phyloP scores from a whole-genome alignment of 2,797 vertebrate species.

The Toxotes lorentzi region DNA sequence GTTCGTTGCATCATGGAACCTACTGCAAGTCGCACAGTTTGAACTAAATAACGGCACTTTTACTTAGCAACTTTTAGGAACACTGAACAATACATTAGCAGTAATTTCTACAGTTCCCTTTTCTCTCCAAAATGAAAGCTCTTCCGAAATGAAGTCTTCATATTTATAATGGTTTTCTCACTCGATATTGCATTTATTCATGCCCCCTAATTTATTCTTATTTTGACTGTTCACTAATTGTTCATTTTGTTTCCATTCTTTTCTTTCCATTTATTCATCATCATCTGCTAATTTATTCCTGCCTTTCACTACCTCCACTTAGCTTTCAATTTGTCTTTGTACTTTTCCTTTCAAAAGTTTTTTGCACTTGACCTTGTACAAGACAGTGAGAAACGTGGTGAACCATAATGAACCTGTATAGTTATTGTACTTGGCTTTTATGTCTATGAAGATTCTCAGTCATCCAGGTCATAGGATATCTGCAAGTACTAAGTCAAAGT shows the following conservation, averaged over 20 bases:
- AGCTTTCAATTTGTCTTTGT: slow-evolving; percentile 51
- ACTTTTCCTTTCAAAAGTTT: slow-evolving; percentile 54
- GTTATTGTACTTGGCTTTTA: slow-evolving; percentile 61
- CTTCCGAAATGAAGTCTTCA: slow-evolving; percentile 41
- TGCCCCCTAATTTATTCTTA: slow-evolving; percentile 59
- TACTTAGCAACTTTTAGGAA: slow-evolving; percentile 20
- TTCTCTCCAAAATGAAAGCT: slow-evolving; percentile 46
- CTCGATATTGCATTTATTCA: slow-evolving; percentile 52
- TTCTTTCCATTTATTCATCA: slow-evolving; percentile 63
- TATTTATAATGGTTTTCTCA: slow-evolving; percentile 55
- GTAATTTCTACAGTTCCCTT: slow-evolving; percentile 22
- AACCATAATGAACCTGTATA: slow-evolving; percentile 69
- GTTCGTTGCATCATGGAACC: neutral
- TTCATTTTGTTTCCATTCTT: slow-evolving; percentile 62
- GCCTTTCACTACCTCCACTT: slow-evolving; percentile 63
- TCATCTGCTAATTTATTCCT: slow-evolving; percentile 60
- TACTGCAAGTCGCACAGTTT: slow-evolving; percentile 21
- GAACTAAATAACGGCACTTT: slow-evolving; percentile 38
- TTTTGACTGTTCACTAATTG: slow-evolving; percentile 65
- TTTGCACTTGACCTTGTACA: slow-evolving; percentile 68
- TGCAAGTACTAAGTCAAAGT: slow-evolving; percentile 53
- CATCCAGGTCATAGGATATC: slow-evolving; percentile 51
- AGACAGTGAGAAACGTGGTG: slow-evolving; percentile 54
- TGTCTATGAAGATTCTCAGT: slow-evolving; percentile 52
- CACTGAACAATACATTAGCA: slow-evolving; percentile 21